Evolutionary conservation across 2,888 invertebrate genomes (phyloP).

Genomic region (Schrankia costaestrigalis): DNA sequence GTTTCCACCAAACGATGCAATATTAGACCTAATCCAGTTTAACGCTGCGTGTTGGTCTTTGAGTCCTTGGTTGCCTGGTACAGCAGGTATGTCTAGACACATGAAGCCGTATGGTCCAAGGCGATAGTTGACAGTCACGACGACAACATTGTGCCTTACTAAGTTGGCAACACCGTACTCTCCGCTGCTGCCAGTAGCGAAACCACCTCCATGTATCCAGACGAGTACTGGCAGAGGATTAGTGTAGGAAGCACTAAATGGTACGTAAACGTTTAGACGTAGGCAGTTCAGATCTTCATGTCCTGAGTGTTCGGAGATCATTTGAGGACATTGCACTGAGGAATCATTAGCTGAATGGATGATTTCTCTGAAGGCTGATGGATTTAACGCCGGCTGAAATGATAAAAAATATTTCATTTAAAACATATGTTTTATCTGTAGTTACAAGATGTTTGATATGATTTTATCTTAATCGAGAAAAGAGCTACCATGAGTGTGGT

Average conservation of each 20-base stretch:
- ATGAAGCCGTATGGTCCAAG: conserved; percentile 71
- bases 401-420: not conserved
- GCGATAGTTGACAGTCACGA: conserved; percentile 68
- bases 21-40: conserved; percentile 63
- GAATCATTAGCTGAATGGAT: conserved; percentile 60
- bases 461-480: too few relatives aligned
- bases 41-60: conserved; percentile 67
- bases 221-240: conserved; percentile 66
- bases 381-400: conserved; percentile 53
- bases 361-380: conserved; percentile 48
- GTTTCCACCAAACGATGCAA: conserved; percentile 67
- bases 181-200: conserved; percentile 49
- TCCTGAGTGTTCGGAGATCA: conserved; percentile 15
- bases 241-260: conserved; percentile 50
- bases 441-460: not conserved
- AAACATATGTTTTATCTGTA: not conserved
- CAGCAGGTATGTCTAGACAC: conserved; percentile 58
- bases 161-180: conserved; percentile 51
- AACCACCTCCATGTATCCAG: conserved; percentile 70
- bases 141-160: conserved; percentile 58
- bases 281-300: conserved; percentile 79
- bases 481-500: too few relatives aligned
- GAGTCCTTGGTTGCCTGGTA: conserved; percentile 69
- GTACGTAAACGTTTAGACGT: conserved; percentile 81
- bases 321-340: conserved; percentile 60